These are phyloP conservation scores for Leptopterna dolabrata DNA, from an alignment of 2,888 invertebrate species.

Conservation along the genomic window DNA sequence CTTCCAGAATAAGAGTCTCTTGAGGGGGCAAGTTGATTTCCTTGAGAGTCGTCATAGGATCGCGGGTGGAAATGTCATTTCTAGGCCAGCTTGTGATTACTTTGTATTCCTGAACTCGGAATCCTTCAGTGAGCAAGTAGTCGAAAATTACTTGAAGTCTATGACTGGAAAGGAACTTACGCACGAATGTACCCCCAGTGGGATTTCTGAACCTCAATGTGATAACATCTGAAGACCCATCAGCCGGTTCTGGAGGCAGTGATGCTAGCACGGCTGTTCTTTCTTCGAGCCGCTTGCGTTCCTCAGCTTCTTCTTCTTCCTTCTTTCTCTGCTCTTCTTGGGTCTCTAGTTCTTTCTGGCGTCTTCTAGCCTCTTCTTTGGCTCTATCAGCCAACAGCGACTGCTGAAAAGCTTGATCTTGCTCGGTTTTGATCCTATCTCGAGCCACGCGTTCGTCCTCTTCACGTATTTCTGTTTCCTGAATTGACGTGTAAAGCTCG, in stretches of 20 bases:
- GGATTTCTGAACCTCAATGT: conserved; percentile 87
- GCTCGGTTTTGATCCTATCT: conserved; percentile 90
- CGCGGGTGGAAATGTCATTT: conserved; percentile 88
- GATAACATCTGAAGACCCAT: conserved; percentile 72
- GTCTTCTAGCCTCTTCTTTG: conserved; percentile 86
- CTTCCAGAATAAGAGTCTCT: conserved; percentile 94
- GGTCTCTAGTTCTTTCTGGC: conserved; percentile 79
- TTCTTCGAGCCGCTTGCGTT: conserved; percentile 73
- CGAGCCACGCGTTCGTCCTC: conserved; percentile 91
- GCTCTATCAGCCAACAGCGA: conserved; percentile 90
- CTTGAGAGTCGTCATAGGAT: conserved; percentile 79
- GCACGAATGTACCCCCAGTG: conserved; percentile 79
- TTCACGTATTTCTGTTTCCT: conserved; percentile 81
- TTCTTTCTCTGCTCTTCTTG: conserved; percentile 80
- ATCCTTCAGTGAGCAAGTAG: conserved; percentile 89
- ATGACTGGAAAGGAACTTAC: conserved; percentile 74
- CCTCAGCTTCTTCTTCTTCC: conserved; percentile 78
- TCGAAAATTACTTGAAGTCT: conserved; percentile 79
- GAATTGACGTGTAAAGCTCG: conserved; percentile 83
- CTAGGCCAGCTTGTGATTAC: conserved; percentile 94
- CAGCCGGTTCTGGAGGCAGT: conserved; percentile 79
- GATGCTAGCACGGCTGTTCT: conserved; percentile 74
- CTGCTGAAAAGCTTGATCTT: conserved; percentile 92
- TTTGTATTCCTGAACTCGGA: conserved; percentile 87
- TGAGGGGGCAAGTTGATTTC: conserved; percentile 90